Evolutionary conservation across 2,888 invertebrate genomes (phyloP).

Genomic region (Campoletis raptor): DNA sequence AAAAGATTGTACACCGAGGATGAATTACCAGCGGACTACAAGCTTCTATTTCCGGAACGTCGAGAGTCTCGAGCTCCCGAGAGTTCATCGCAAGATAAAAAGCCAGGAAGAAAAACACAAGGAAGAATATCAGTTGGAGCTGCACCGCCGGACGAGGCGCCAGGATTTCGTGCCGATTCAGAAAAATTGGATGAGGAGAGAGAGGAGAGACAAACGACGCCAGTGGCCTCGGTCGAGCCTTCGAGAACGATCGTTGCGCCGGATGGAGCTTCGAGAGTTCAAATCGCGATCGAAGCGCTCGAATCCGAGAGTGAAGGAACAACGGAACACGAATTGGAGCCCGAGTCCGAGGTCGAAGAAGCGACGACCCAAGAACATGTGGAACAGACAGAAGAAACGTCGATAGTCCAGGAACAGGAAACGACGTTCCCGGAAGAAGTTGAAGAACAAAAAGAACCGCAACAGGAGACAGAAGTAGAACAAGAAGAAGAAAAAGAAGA

Average conservation of each 20-base stretch:
- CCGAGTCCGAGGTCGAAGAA: conserved; percentile 40
- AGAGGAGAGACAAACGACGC: conserved; percentile 52
- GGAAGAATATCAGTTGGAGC: conserved; percentile 52
- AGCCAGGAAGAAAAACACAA: conserved; percentile 30
- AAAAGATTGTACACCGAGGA: conserved; percentile 96
- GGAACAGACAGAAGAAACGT: not conserved
- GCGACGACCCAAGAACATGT: conserved; percentile 40
- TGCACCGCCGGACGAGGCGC: conserved; percentile 52
- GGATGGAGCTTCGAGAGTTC: conserved; percentile 60
- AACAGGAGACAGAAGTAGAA: conserved; percentile 29
- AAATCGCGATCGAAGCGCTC: conserved; percentile 56
- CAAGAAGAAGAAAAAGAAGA: conserved; percentile 53
- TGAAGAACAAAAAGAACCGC: conserved; percentile 37
- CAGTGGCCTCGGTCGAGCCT: conserved; percentile 46
- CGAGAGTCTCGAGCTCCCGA: conserved; percentile 39
- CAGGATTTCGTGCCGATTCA: conserved; percentile 53
- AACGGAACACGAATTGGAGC: conserved; percentile 45
- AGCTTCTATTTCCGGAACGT: conserved; percentile 96
- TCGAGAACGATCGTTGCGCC: conserved; percentile 48
- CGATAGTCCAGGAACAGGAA: not conserved
- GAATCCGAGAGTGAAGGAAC: conserved; percentile 54
- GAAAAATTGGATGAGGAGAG: conserved; percentile 34
- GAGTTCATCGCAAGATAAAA: conserved; percentile 19
- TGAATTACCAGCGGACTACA: conserved; percentile 97
- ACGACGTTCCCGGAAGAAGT: conserved; percentile 46